Base-by-base conservation (phyloP, 2,888 invertebrate genomes). In the Gymnocheta viridis region DNA sequence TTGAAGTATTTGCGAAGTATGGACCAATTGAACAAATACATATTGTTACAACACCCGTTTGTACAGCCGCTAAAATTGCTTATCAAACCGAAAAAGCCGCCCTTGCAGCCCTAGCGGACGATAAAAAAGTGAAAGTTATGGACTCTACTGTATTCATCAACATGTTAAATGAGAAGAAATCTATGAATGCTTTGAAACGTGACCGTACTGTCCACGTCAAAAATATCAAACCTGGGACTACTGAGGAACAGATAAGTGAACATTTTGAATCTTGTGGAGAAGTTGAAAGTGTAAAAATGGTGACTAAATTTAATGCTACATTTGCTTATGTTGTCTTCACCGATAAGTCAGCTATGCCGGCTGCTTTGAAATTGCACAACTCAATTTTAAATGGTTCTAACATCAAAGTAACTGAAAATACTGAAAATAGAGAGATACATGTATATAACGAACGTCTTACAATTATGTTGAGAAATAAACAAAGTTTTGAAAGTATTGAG, bases 1-100 rank as follows among this genome's bases (percentile, higher is more conserved):
- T 89, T 22, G 88, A 86, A 19, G 38, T 86, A 2, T 88, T 90
- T 44, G 58, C 86, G 17, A 89, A 91, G 80, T 90, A 88, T 29
- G 90, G 90, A 6, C 70, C 86, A 0, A 86, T 90, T 12, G 56
- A 86, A 22, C 82, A 82, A 4, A 62, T 88, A 3, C 86, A 87
- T 17, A 22, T 81, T 5, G 81, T 82, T n/a, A 70, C 49, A 6
- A 51, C 70, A 7, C 44, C 67, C 4, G 74, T 82, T 4, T 78
- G 77, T 1, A 85, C 72, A 7, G 72, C 47, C 5, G 86, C 86
- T 0, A 9, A 81, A 7, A 67, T 90, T 66, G 88, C 87, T 1
- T 90, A 86, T 44, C 85, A 86, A 62, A 85, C 87, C 0, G 44
- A 85, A 0, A 88, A 86, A 32, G 86, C 70, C 0, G 90, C 88